Evolutionary conservation across 2,113 vertebrate species (phyloP), one percentile per base, ranked within the genome.

Genomic region (Peucedramus taeniatus): DNA sequence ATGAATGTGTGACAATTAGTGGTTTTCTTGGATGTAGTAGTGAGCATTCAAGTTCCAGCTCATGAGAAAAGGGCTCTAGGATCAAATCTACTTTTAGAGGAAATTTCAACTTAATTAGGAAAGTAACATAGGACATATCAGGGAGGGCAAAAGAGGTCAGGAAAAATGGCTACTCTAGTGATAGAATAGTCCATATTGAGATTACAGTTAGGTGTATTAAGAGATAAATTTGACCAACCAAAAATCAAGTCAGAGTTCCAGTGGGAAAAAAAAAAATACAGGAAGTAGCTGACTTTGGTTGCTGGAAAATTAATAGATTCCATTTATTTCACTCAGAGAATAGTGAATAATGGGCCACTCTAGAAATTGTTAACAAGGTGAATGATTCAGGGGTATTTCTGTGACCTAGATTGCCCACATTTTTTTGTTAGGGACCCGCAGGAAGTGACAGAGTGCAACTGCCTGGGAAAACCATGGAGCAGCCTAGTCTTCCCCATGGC

Each of bases 401-500:
- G 12, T 13, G 13, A 56, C 2, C 2, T 42, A 35, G 6, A 42
- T 3, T 51, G 9, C 35, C 33, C 24, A 60, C 22, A 9, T 9
- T 30, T 11, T 27, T 78, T 63, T 68, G 3, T 30, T 9, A 66
- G 22, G 5, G 31, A n/a, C 17, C 2, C 37, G 45, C 17, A 42
- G 15, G 47, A 74, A 49, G 17, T 45, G 10, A 45, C 5, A 27
- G 11, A 57, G 7, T 5, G 2, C 16, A 75, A 7, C 2, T 61
- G 11, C 20, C 22, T 49, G 15, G 13, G 8, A 42, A 66, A 59
- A 47, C 6, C 26, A 17, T 59, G 26, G 7, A 79, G 13, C 4
- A 71, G 12, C 16, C 18, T 53, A 7, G 7, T 74, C 6, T 39
- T 59, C 3, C 6, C 10, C 9, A 11, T 0, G 0, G 14, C 31